Base-by-base conservation (phyloP, 2,888 invertebrate genomes). In the Eristalinus sepulchralis region DNA sequence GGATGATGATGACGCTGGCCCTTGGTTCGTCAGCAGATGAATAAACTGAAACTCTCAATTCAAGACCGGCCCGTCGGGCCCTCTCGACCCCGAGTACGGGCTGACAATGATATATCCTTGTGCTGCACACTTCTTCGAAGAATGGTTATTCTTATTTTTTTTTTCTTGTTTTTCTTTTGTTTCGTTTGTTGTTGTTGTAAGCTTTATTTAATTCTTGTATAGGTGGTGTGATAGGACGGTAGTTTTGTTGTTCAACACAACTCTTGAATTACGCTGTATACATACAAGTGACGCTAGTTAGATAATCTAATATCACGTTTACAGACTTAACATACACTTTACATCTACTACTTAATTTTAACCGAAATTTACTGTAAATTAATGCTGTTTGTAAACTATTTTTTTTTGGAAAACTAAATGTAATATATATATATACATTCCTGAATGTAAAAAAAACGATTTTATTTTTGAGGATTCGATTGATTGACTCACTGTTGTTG, bases 311-410 rank as follows among this genome's bases (percentile, higher is more conserved):
- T 47, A 68, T 71, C 77, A 83, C 77, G 55, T 77, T 71, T 27
- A 27, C 27, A 5, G 27, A 27, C 5, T 67, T 67, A 71, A 17
- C 17, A n/a, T 66, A 62, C 79, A 68, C 72, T 81, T 63, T 64
- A 77, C 67, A 55, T 77, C 47, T 17, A 47, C 47, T 72, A 72
- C 67, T 47, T 68, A n/a, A 70, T 33, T 60, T 57, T 67, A 85
- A 39, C 39, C 27, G 64, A 55, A 72, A 39, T 73, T 53, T 68
- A 75, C 33, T 78, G 79, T 79, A 83, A 81, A 81, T 53, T 76
- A 76, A 84, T 77, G 13, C 73, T 81, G 47, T 85, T 85, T 85
- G 81, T 85, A 77, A 68, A 85, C n/a, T n/a, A n/a, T 5, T 5
- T 27, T 47, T 85, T 84, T 85, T 77, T 85, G 76, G 81, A 77